Base-by-base conservation (phyloP, 2,113 vertebrate species). In the Barbus barbus region DNA sequence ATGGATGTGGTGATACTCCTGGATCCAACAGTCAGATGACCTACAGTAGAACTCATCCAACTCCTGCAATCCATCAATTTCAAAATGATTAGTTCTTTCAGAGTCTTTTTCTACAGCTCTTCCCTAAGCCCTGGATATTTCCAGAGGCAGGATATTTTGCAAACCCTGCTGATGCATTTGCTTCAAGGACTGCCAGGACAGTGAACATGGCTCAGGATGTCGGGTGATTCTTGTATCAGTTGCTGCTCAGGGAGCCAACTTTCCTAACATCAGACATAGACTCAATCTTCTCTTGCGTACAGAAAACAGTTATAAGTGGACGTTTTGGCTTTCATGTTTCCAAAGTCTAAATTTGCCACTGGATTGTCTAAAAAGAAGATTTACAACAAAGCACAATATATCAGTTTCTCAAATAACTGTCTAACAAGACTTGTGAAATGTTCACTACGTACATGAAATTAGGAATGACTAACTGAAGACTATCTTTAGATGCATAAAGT, bases 41-140 rank as follows among this genome's bases (percentile, higher is more conserved):
- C 63, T 26, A 58, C 83, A 83, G 65, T n/a, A 75, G 44, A 44
- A 73, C 56, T 36, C 56, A 80, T 46, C 78, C 24, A 41, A 72
- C 51, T 33, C 56, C 77, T 36, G 75, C 24, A 24, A 28, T 44
- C 85, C 89, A 92, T 92, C 86, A 91, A 89, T 89, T 83, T 44
- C 79, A 86, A 5, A 4, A 36, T 36, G 33, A 90, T 87, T 84
- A 76, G 46, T 88, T 89, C 84, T 92, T 93, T 88, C 75, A 41
- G 86, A 87, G 82, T 81, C 83, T 69, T 87, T 89, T 90, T 87
- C 78, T 88, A 41, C 88, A 88, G 89, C 83, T 86, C 81, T 87
- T 31, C 20, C 79, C 3, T n/a, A 84, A 86, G 82, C 81, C 71
- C 22, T 3, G 78, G 84, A 80, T 80, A 71, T 87, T 91, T 88